Conservation (phyloP, 1,140 invertebrate species). For the Gryon sp. region DNA sequence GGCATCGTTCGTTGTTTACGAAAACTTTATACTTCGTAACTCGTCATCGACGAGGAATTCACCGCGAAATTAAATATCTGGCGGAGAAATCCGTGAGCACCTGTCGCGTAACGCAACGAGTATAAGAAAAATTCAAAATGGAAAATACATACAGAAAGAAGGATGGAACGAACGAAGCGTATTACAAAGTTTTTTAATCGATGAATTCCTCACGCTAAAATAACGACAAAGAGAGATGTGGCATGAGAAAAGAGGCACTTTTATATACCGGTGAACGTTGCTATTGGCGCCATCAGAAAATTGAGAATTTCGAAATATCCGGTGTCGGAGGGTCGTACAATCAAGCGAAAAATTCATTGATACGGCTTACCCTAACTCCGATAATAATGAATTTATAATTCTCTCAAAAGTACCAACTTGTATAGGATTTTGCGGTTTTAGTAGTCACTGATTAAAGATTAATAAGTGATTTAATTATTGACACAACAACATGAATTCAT, state of each 20-base stretch:
- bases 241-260: slow-evolving; percentile 31
- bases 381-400: slow-evolving; percentile 75
- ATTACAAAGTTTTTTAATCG: slow-evolving; percentile 79
- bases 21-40: slow-evolving; percentile 68
- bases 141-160: slow-evolving; percentile 67
- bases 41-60: slow-evolving; percentile 64
- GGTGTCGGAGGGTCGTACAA: slow-evolving; percentile 63
- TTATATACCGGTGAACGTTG: slow-evolving; percentile 3
- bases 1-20: slow-evolving; percentile 50
- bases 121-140: slow-evolving; percentile 72
- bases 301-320: slow-evolving; percentile 68
- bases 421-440: slow-evolving; percentile 44
- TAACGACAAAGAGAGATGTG: slow-evolving; percentile 56
- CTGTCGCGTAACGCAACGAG: slow-evolving; percentile 17
- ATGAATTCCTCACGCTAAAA: slow-evolving; percentile 68
- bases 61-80: slow-evolving; percentile 75
- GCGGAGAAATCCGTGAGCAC: slow-evolving; percentile 56
- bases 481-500: too few species aligned
- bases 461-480: slow-evolving; percentile 12
- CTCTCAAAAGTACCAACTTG: slow-evolving; percentile 49
- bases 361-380: slow-evolving; percentile 68
- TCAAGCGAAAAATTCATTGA: slow-evolving; percentile 69
- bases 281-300: slow-evolving; percentile 44
- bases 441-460: slow-evolving; percentile 22
- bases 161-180: slow-evolving; percentile 64